Evolutionary conservation across 2,113 vertebrate species (phyloP).

Genomic region (Numenius arquata): DNA sequence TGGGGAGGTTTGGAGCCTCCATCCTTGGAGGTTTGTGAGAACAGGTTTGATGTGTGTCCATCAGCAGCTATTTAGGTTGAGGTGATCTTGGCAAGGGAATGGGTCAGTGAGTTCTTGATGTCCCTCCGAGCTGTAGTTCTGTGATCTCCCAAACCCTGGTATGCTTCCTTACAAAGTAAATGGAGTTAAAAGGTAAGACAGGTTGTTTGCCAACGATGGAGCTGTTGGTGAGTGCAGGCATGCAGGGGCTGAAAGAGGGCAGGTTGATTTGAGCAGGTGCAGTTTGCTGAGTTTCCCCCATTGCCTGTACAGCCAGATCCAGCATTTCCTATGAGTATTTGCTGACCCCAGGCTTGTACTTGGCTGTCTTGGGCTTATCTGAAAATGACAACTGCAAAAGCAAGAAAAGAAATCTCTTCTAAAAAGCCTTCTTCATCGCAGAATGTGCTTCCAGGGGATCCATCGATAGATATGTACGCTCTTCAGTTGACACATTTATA

Average conservation of each 20-base stretch:
- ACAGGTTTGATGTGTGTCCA: not conserved
- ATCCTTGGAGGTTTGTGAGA: not conserved
- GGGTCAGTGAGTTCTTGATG: accelerated
- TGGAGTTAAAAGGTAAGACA: not conserved
- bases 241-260: not conserved
- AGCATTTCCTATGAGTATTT: not conserved
- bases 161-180: not conserved
- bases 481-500: not conserved
- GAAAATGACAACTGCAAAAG: not conserved
- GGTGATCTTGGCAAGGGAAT: not conserved
- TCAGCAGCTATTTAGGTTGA: not conserved
- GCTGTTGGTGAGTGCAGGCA: not conserved
- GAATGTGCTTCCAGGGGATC: not conserved
- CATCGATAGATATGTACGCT: not conserved
- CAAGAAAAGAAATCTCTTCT: not conserved
- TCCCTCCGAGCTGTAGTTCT: not conserved
- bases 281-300: not conserved
- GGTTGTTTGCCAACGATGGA: not conserved
- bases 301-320: not conserved
- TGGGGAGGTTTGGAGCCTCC: not conserved
- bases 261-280: not conserved
- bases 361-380: not conserved
- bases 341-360: not conserved
- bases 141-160: not conserved
- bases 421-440: not conserved